These are phyloP conservation scores for Leuciscus waleckii DNA, from an alignment of 2,797 vertebrate species.

Conservation along the genomic window DNA sequence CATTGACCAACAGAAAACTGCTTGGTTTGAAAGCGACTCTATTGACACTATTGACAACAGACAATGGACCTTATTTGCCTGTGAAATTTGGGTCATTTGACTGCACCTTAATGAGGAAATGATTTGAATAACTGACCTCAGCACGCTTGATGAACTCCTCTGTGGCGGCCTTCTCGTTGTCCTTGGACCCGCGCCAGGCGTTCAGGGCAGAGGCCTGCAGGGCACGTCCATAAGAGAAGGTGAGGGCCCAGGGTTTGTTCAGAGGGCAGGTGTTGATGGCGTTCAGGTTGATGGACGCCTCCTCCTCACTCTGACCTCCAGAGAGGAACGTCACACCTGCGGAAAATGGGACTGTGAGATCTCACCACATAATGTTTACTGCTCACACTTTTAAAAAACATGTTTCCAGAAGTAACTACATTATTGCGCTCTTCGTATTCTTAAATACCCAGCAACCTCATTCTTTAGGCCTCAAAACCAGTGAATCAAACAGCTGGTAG, in stretches of 20 bases:
- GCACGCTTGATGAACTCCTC: slow-evolving; percentile 95
- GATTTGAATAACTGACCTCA: slow-evolving; percentile 77
- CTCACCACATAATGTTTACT: not conserved
- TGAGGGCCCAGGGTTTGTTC: slow-evolving; percentile 92
- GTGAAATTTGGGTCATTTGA: not conserved
- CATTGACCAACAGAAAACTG: not conserved
- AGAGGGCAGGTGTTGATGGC: slow-evolving; percentile 92
- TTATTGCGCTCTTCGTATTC: not conserved
- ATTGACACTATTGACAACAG: not conserved
- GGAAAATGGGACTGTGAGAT: not conserved
- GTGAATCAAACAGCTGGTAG: not conserved
- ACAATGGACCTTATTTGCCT: not conserved
- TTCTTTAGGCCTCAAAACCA: slow-evolving; percentile 2
- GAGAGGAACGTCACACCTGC: slow-evolving; percentile 96
- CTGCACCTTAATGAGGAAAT: not conserved
- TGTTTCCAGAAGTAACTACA: not conserved
- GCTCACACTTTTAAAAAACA: not conserved
- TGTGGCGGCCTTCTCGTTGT: slow-evolving; percentile 86
- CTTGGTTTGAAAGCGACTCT: not conserved
- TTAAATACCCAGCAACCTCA: not conserved
- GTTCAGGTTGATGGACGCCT: slow-evolving; percentile 94
- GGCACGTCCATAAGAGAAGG: slow-evolving; percentile 96
- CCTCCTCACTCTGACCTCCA: slow-evolving; percentile 97
- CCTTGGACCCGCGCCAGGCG: slow-evolving; percentile 88
- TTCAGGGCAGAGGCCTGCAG: slow-evolving; percentile 94